A percentile compares a stretch with the other conserved stretches of the same genome.
These are phyloP conservation scores for Tenthredo scrophulariae DNA, from an alignment of 2,888 invertebrate genomes.

Conservation along the genomic window DNA sequence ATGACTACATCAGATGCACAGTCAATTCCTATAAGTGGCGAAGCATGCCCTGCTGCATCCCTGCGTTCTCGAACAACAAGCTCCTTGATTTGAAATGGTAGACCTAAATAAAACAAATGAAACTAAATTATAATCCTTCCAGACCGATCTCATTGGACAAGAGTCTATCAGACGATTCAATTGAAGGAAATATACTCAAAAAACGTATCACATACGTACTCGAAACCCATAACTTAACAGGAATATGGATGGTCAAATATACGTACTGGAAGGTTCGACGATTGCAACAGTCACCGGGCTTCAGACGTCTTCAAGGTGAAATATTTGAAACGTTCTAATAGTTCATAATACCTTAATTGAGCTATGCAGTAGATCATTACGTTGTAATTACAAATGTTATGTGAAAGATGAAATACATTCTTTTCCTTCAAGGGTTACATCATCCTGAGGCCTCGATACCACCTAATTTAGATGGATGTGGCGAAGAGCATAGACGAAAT, in stretches of 20 bases:
- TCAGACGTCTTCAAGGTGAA: not conserved
- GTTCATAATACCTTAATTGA: conserved; percentile 15
- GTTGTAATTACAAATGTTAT: conserved; percentile 12
- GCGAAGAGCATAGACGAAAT: not conserved
- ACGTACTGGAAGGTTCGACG: not conserved
- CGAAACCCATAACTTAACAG: not conserved
- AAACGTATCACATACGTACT: conserved; percentile 8
- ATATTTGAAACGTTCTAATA: not conserved
- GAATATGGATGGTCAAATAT: not conserved
- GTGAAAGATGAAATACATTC: not conserved
- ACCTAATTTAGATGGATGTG: not conserved
- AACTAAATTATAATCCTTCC: conserved; percentile 11
- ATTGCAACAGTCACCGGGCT: conserved; percentile 9
- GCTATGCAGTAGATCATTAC: conserved; percentile 5
- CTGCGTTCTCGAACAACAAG: conserved; percentile 9
- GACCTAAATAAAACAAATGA: not conserved
- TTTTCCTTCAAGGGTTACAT: conserved; percentile 5
- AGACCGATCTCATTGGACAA: not conserved
- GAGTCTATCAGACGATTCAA: conserved; percentile 5
- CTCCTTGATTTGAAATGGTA: conserved; percentile 3
- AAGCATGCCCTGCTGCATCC: conserved; percentile 21
- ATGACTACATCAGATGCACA: conserved; percentile 13
- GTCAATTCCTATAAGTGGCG: conserved; percentile 7
- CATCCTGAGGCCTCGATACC: not conserved
- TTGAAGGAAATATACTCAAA: not conserved